phyloP scores from a whole-genome alignment of 2,888 invertebrate species.

The Habrosyne pyritoides region DNA sequence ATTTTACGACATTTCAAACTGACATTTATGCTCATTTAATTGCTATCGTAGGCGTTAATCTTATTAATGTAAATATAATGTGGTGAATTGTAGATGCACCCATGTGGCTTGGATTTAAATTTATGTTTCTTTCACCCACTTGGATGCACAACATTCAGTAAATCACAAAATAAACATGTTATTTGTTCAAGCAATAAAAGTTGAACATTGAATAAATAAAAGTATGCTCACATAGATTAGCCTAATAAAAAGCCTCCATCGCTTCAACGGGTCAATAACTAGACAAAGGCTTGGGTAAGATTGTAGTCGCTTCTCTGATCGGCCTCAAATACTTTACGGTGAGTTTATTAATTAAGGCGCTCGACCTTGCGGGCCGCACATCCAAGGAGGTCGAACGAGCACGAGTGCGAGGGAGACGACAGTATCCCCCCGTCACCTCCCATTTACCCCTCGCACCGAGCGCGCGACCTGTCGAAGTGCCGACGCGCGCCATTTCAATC shows the following conservation, averaged over 20 bases:
- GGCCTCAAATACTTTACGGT: slow-evolving; percentile 83
- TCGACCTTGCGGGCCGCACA: slow-evolving; percentile 82
- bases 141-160: neutral
- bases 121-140: slow-evolving; percentile 2
- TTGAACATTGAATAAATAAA: slow-evolving; percentile 6
- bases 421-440: slow-evolving; percentile 35
- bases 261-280: slow-evolving; percentile 75
- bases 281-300: slow-evolving; percentile 79
- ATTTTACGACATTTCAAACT: slow-evolving; percentile 39
- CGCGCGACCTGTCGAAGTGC: slow-evolving; percentile 57
- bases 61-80: slow-evolving; percentile 21
- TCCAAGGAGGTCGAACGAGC: slow-evolving; percentile 78
- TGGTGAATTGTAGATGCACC: neutral
- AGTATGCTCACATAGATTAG: slow-evolving; percentile 29
- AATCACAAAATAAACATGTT: slow-evolving; percentile 7
- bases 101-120: neutral
- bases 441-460: slow-evolving; percentile 39
- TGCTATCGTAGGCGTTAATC: slow-evolving; percentile 38
- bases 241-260: slow-evolving; percentile 61
- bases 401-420: slow-evolving; percentile 62
- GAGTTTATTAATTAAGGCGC: slow-evolving; percentile 83
- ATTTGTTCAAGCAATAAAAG: slow-evolving; percentile 6
- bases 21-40: slow-evolving; percentile 35
- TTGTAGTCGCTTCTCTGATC: slow-evolving; percentile 78
- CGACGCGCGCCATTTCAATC: slow-evolving; percentile 64